Base-by-base conservation (phyloP, 2,797 vertebrate species). In the Choloepus didactylus region DNA sequence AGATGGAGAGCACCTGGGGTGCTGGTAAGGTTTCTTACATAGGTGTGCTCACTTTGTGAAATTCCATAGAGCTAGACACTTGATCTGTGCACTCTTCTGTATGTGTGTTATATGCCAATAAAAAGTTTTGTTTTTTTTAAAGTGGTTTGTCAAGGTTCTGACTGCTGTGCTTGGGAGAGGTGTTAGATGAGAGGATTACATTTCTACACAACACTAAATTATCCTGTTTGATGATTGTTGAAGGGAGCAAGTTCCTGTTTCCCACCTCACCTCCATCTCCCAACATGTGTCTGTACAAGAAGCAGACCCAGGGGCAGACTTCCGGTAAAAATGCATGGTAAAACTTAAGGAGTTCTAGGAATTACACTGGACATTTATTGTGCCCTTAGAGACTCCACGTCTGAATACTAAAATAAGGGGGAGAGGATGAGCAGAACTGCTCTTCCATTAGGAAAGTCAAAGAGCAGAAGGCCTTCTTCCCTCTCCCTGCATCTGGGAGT, bases 311-410 rank as follows among this genome's bases (percentile, higher is more conserved):
- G 44, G 23, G 51, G 38, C 25, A 51, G 60, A 35, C 25, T n/a
- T 18, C n/a, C 27, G 18, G 64, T 49, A 15, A 91, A 82, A 18
- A 35, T 3, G 27, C 35, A 46, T 0, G 27, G 6, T 14, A 89
- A 96, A 83, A 72, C 29, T 11, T 51, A 49, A 29, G 54, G 67
- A 69, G 67, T 51, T 92, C 49, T 85, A 77, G 59, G 62, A n/a
- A 66, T 66, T 35, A 23, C n/a, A 23, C 6, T 51, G 81, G 60
- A n/a, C 31, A 38, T 56, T 64, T 41, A 27, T 91, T 25, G 31
- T 41, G 76, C 7, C 49, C 76, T 79, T 84, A 49, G 4, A 76
- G 38, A n/a, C 14, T 59, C 46, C 38, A 25, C 29, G 44, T 70
- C 64, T 59, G 73, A 85, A 75, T 91, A 41, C 76, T 80, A 72